Percentiles rank a stretch among this genome's conserved stretches.
These are phyloP conservation scores for Harpagus bidentatus DNA, from an alignment of 2,113 vertebrate species.

Conservation along the genomic window DNA sequence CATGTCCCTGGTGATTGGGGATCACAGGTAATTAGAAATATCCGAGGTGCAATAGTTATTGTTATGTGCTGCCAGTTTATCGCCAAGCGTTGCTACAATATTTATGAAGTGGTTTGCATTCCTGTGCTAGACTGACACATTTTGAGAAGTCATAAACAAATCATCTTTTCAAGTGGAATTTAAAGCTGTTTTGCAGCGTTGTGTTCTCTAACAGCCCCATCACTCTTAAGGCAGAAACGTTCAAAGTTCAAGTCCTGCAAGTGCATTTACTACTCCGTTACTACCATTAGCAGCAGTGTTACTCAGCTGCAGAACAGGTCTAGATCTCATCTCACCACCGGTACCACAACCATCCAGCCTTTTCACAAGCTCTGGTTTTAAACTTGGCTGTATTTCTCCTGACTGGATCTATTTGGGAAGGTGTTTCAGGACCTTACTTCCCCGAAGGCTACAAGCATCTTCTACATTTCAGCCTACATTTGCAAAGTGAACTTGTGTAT, in stretches of 20 bases:
- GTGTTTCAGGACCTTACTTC: neutral
- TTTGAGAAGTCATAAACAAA: conserved; percentile 7
- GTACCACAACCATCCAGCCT: neutral
- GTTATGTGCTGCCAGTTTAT: neutral
- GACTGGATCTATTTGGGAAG: neutral
- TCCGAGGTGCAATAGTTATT: neutral
- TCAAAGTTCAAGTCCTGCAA: neutral
- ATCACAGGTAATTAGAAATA: neutral
- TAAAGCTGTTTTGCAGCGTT: neutral
- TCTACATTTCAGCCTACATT: neutral
- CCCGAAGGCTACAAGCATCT: neutral
- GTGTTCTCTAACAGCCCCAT: neutral
- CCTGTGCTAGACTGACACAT: neutral
- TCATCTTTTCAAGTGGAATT: conserved; percentile 7
- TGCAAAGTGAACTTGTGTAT: neutral
- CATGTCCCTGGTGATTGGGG: rapidly evolving
- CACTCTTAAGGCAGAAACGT: neutral
- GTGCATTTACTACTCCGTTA: neutral
- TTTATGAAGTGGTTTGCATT: neutral
- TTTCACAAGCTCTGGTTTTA: neutral
- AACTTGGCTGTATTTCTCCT: neutral
- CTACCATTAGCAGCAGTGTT: neutral
- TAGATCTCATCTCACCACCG: neutral
- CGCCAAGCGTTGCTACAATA: neutral
- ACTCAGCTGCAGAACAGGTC: neutral